Base-by-base conservation (phyloP, 2,888 invertebrate species). In the Stenotaenia linearis region DNA sequence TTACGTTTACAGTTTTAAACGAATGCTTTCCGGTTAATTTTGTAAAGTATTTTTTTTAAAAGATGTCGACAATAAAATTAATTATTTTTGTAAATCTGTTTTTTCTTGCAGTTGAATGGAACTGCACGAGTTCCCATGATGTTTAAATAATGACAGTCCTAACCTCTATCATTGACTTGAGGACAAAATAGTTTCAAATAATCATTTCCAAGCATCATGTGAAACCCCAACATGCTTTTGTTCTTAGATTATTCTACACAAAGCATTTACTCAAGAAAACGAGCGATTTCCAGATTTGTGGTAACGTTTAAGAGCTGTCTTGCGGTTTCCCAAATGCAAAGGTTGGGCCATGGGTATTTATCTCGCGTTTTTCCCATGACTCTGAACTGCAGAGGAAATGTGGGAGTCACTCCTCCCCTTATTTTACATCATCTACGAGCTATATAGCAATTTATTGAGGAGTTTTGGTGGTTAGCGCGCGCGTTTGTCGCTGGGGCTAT, bases 401-500 rank as follows among this genome's bases (percentile, higher is more conserved):
- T 56, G 56, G 23, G 56, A 23, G 18, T 56, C 18, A 56, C 23
- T 23, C 21, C 21, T 21, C 56, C 18, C 23, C 56, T 56, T 7
- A 56, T 56, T 56, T 56, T 23, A 18, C 21, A 23, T 56, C 56
- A 23, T 56, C n/a, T 23, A 56, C 21, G 56, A 21, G 21, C 40
- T 40, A 12, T 56, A 23, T 56, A 56, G 23, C 56, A 56, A 56
- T 56, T 56, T 56, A 56, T 56, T 5, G 21, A 56, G 23, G 56
- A 56, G 56, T 56, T 23, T 56, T 56, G 56, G 56, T 56, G 56
- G 56, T 56, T 56, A 56, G 56, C 23, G 56, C 56, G 56, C 56
- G 56, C 56, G 56, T 56, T 56, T 56, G 56, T 18, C 23, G 56
- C 56, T 56, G 21, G 21, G 15, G 40, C 40, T 37, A n/a, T 40